phyloP scores from a whole-genome alignment of 2,888 invertebrate genomes.

The Noctuana brunneofusca region DNA sequence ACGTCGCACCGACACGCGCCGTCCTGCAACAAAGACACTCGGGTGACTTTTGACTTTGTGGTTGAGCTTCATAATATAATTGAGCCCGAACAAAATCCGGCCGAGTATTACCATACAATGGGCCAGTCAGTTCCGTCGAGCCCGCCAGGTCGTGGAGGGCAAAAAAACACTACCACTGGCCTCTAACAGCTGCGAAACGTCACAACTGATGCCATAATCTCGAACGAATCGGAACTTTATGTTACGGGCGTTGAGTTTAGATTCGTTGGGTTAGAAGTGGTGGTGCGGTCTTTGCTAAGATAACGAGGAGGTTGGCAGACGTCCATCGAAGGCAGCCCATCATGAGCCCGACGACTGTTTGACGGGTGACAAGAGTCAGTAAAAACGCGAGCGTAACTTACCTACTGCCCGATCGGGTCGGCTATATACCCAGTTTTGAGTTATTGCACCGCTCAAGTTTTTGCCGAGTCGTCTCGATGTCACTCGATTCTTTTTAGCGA shows the following conservation, averaged over 20 bases:
- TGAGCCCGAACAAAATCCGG: constrained; percentile 81
- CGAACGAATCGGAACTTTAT: constrained; percentile 44
- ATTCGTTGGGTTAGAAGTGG: constrained; percentile 22
- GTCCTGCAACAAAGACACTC: constrained; percentile 60
- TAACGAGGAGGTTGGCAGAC: constrained; percentile 69
- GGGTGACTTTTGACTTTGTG: constrained; percentile 81
- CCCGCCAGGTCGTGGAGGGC: constrained; percentile 78
- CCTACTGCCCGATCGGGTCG: constrained; percentile 56
- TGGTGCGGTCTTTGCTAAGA: constrained; percentile 43
- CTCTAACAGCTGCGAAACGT: constrained; percentile 44
- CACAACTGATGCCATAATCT: constrained; percentile 38
- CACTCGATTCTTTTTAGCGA: constrained; percentile 43
- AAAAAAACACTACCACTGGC: constrained; percentile 79
- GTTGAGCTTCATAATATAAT: constrained; percentile 82
- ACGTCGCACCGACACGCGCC: constrained; percentile 43
- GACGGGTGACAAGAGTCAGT: constrained; percentile 77
- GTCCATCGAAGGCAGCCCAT: constrained; percentile 78
- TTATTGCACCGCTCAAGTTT: constrained; percentile 57
- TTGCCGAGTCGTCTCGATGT: constrained; percentile 44
- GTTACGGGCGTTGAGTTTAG: constrained; percentile 30
- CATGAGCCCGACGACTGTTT: constrained; percentile 76
- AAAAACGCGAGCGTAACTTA: constrained; percentile 75
- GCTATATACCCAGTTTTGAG: constrained; percentile 70
- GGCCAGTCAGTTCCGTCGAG: constrained; percentile 77
- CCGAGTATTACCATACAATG: constrained; percentile 81